Evolutionary conservation across 2,888 invertebrate species (phyloP).

Genomic region (Leucozona laternaria): DNA sequence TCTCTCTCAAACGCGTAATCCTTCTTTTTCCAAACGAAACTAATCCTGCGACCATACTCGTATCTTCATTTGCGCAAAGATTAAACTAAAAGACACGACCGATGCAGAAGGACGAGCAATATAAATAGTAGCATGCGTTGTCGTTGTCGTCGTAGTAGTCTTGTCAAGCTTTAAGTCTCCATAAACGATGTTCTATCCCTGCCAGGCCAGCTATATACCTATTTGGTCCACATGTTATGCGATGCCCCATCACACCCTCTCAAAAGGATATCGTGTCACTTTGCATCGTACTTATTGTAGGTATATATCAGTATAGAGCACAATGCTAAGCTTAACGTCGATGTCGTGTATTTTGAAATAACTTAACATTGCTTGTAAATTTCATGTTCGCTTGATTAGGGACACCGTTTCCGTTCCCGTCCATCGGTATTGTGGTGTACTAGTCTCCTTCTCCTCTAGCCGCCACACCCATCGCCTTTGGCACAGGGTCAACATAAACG

Average conservation of each 20-base stretch:
- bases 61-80: slow-evolving; percentile 34
- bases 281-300: too few species aligned
- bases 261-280: slow-evolving; percentile 41
- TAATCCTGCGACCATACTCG: slow-evolving; percentile 56
- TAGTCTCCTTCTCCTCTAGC: background rate
- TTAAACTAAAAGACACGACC: slow-evolving; percentile 18
- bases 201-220: slow-evolving; percentile 17
- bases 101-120: slow-evolving; percentile 33
- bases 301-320: slow-evolving; percentile 29
- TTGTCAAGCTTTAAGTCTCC: slow-evolving; percentile 64
- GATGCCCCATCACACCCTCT: background rate
- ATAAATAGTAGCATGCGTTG: slow-evolving; percentile 16
- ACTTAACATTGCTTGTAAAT: slow-evolving; percentile 72
- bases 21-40: slow-evolving; percentile 54
- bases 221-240: background rate
- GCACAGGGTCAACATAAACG: slow-evolving; percentile 13
- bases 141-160: slow-evolving; percentile 27
- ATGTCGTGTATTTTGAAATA: slow-evolving; percentile 45
- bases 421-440: too few species aligned
- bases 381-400: slow-evolving; percentile 73
- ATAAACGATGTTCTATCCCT: slow-evolving; percentile 49
- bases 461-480: slow-evolving; percentile 1
- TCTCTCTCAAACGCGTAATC: slow-evolving; percentile 38
- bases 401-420: background rate
- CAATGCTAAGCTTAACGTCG: slow-evolving; percentile 16